Percentiles rank a stretch among this genome's conserved stretches.
Evolutionary conservation across 1,140 invertebrate genomes (phyloP).

Genomic region (Papilio polyxenes): DNA sequence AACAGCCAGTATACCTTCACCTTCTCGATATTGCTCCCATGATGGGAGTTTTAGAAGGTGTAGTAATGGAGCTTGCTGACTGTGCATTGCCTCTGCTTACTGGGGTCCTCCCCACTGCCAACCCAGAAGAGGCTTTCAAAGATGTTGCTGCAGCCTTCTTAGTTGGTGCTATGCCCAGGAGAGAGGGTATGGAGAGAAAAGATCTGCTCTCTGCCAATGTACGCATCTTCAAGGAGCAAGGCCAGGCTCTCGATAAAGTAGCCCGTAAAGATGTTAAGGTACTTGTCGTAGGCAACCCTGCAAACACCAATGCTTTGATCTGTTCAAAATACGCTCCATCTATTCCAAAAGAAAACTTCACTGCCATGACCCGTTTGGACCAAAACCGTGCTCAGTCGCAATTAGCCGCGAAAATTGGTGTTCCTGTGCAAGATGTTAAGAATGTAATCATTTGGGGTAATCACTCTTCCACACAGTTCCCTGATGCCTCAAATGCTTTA

Average conservation of each 20-base stretch:
- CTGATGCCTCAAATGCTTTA: constrained; percentile 94
- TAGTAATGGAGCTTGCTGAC: constrained; percentile 98
- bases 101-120: constrained; percentile 93
- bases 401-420: constrained; percentile 85
- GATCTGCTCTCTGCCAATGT: constrained; percentile 98
- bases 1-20: constrained; percentile 94
- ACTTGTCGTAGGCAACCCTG: constrained; percentile 99
- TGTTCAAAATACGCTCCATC: constrained; percentile 98
- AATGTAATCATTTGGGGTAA: constrained; percentile 99
- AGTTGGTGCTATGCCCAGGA: constrained; percentile 98
- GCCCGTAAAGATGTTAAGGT: constrained; percentile 96
- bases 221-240: constrained; percentile 98
- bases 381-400: constrained; percentile 97
- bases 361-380: constrained; percentile 98
- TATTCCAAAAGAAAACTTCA: constrained; percentile 98
- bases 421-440: constrained; percentile 88
- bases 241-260: constrained; percentile 94
- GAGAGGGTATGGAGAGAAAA: constrained; percentile 99
- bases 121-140: constrained; percentile 95
- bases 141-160: constrained; percentile 99
- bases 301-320: constrained; percentile 99
- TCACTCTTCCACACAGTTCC: constrained; percentile 99
- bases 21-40: constrained; percentile 97
- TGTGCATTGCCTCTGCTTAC: constrained; percentile 95
- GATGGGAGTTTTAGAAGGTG: constrained; percentile 96